phyloP scores from a whole-genome alignment of 1,140 invertebrate genomes.

The Zaprionus gabonicus region DNA sequence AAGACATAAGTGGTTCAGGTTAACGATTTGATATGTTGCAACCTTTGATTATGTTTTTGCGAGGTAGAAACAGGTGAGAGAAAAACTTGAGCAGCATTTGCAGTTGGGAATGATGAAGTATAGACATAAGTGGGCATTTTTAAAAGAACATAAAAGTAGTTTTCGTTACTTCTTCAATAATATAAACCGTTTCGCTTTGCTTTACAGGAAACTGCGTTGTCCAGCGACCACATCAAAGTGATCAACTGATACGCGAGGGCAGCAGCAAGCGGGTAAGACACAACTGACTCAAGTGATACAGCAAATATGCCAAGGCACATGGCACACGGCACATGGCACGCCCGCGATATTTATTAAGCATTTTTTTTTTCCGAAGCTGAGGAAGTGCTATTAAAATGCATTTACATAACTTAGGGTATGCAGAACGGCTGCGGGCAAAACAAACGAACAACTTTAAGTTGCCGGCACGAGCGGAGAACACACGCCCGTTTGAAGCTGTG shows the following conservation, averaged over 20 bases:
- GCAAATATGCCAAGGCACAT: constrained; percentile 6
- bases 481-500: constrained; percentile 18
- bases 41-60: too few species aligned
- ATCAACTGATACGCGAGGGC: constrained; percentile 90
- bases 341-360: constrained; percentile 29
- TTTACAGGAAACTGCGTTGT: constrained; percentile 91
- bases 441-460: constrained; percentile 39
- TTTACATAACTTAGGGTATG: constrained; percentile 68
- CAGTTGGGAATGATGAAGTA: background rate
- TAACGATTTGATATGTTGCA: too few species aligned
- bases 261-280: constrained; percentile 89
- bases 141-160: too few species aligned
- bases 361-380: constrained; percentile 33
- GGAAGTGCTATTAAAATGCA: constrained; percentile 56
- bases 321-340: constrained; percentile 17
- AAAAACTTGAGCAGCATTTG: too few species aligned
- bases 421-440: constrained; percentile 37
- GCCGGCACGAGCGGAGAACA: constrained; percentile 11
- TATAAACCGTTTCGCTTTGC: constrained; percentile 36
- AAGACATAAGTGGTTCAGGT: too few species aligned
- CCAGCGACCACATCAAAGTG: constrained; percentile 90
- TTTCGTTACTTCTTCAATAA: background rate
- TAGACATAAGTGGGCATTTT: too few species aligned
- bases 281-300: background rate
- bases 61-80: too few species aligned